A percentile compares a stretch with the other conserved stretches of the same genome.
phyloP scores from a whole-genome alignment of 1,140 invertebrate species.

The Aleiodes sp. region DNA sequence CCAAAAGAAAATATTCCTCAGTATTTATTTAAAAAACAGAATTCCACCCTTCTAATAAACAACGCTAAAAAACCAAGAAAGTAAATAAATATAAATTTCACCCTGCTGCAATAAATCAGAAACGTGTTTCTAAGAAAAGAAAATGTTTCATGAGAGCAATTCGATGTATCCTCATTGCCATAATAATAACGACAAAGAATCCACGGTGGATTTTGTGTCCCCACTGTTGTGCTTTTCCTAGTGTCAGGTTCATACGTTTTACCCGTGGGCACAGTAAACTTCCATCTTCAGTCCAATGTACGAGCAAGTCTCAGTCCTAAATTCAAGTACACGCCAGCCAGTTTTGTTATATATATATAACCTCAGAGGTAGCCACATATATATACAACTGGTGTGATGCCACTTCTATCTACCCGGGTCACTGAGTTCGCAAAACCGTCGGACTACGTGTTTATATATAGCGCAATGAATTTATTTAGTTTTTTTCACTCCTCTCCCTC shows the following conservation, averaged over 20 bases:
- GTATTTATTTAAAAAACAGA: too few species aligned
- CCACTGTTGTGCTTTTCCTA: background rate
- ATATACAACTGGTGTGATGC: slow-evolving; percentile 12
- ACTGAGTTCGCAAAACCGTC: slow-evolving; percentile 10
- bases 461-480: slow-evolving; percentile 8
- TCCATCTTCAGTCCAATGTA: slow-evolving; percentile 27
- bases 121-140: background rate
- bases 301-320: slow-evolving; percentile 21
- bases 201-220: too few species aligned
- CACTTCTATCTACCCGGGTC: slow-evolving; percentile 23
- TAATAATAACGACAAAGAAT: slow-evolving; percentile 29
- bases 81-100: too few species aligned
- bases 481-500: slow-evolving; percentile 12
- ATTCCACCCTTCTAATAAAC: too few species aligned
- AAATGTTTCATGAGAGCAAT: background rate
- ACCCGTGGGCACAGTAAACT: slow-evolving; percentile 27
- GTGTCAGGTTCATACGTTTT: slow-evolving; percentile 27
- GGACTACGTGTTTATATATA: background rate
- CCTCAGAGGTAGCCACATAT: slow-evolving; percentile 1
- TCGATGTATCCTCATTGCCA: slow-evolving; percentile 18
- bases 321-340: slow-evolving; percentile 19
- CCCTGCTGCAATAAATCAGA: background rate
- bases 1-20: too few species aligned
- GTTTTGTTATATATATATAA: background rate
- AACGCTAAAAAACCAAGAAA: too few species aligned